A percentile compares a stretch with the other conserved stretches of the same genome.
Evolutionary conservation across 2,888 invertebrate species (phyloP).

Genomic region (Unio delphinus): DNA sequence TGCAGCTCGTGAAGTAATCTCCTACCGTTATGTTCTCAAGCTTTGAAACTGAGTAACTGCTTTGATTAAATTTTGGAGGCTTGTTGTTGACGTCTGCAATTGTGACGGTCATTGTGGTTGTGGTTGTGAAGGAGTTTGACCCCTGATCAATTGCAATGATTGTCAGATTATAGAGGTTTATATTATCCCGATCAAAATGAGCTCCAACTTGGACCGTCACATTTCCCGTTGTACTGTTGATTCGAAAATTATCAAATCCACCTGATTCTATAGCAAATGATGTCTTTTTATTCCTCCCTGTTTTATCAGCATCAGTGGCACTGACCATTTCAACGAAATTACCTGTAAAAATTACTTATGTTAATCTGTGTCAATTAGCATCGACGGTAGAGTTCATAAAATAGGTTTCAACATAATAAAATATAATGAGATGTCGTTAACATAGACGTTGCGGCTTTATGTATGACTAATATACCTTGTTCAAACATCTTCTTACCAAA

Average conservation of each 20-base stretch:
- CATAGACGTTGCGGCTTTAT: no score
- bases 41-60: neutral
- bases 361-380: no score
- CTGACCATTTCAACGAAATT: slow-evolving; percentile 5
- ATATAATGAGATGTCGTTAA: no score
- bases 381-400: no score
- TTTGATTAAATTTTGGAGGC: slow-evolving; percentile 28
- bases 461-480: no score
- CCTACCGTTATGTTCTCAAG: no score
- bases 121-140: slow-evolving; percentile 37
- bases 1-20: no score
- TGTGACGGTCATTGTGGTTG: slow-evolving; percentile 42
- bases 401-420: no score
- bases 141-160: slow-evolving; percentile 52
- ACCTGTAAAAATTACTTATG: slow-evolving; percentile 15
- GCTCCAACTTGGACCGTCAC: slow-evolving; percentile 18
- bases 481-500: no score
- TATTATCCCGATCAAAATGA: slow-evolving; percentile 21
- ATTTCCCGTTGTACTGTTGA: slow-evolving; percentile 18
- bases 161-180: slow-evolving; percentile 32
- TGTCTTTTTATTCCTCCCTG: slow-evolving; percentile 14
- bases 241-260: slow-evolving; percentile 21
- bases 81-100: slow-evolving; percentile 60
- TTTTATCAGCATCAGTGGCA: slow-evolving; percentile 25
- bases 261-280: slow-evolving; percentile 23